Evolutionary conservation across 2,888 invertebrate genomes (phyloP).

Genomic region (Rutpela maculata): DNA sequence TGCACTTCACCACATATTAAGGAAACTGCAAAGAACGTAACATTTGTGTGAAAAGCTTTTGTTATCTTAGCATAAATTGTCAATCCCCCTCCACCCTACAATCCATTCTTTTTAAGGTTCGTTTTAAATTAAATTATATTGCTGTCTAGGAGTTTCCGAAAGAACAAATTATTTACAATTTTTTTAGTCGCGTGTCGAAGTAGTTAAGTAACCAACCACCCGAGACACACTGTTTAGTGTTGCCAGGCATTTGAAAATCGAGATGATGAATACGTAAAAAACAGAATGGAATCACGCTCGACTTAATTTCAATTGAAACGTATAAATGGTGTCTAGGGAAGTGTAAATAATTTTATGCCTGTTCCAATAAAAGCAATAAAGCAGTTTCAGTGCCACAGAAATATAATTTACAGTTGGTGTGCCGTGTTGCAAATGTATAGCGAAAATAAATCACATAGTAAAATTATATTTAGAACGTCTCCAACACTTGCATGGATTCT

Average conservation of each 20-base stretch:
- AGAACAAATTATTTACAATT: no score
- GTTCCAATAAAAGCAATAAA: constrained; percentile 40
- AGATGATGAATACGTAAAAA: constrained; percentile 23
- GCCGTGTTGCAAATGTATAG: constrained; percentile 24
- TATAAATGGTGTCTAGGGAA: constrained; percentile 51
- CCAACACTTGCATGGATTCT: constrained; percentile 20
- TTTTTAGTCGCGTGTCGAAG: no score
- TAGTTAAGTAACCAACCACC: no score
- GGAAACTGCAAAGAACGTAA: no score
- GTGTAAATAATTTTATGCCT: constrained; percentile 50
- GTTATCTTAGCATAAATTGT: no score
- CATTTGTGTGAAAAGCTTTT: no score
- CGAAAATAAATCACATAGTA: constrained; percentile 40
- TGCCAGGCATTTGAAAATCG: neutral
- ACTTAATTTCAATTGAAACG: constrained; percentile 51
- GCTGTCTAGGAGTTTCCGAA: no score
- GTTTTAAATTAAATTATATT: no score
- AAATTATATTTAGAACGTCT: constrained; percentile 41
- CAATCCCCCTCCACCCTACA: no score
- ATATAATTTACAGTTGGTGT: constrained; percentile 33
- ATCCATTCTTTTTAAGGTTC: no score
- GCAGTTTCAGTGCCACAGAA: constrained; percentile 33
- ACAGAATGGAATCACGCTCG: constrained; percentile 42
- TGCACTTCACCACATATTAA: no score
- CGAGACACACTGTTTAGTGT: neutral